Evolutionary conservation across 2,888 invertebrate genomes (phyloP), one percentile per base, ranked within the genome.

Genomic region (Agrilus mali): DNA sequence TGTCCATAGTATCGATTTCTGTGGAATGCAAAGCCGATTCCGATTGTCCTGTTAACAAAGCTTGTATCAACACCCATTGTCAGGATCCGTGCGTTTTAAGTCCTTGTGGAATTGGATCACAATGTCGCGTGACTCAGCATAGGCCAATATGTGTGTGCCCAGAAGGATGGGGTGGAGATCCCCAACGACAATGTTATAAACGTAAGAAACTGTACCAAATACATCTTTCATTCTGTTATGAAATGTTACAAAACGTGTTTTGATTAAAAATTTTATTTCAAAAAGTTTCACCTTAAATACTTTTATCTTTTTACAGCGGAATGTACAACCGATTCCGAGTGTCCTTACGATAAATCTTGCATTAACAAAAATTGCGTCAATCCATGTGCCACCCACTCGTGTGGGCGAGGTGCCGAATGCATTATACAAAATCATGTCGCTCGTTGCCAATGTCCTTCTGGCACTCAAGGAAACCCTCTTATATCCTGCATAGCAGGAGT

Each of bases 101-200:
- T 56, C 84, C 86, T 2, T 94, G 93, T 59, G 89, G 87, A 39
- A 68, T 76, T 8, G 80, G 83, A 48, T 88, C 92, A 1, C 75
- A 85, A 50, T 94, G 93, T 57, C 73, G 79, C 14, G 82, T 86
- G 0, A 71, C 73, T 36, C 75, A 80, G 53, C 89, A 88, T 60
- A 79, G 87, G 51, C 87, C 90, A 4, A 78, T 79, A 15, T 93
- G 93, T 64, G 77, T 75, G 57, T 93, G 93, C 62, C 86, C 86
- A 14, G 76, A 81, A 39, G 86, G 85, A 49, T 88, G 86, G 70
- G 87, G 86, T 41, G 93, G 93, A 47, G 86, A 92, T 65, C 90
- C 93, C 31, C 82, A 89, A 65, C 67, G 80, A 16, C 76, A 79
- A 50, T 93, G 93, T 59, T 88, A 84, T 61, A 86, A 82, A 74